Evolutionary conservation across 2,888 invertebrate genomes (phyloP).

Genomic region (Magallana nippona): DNA sequence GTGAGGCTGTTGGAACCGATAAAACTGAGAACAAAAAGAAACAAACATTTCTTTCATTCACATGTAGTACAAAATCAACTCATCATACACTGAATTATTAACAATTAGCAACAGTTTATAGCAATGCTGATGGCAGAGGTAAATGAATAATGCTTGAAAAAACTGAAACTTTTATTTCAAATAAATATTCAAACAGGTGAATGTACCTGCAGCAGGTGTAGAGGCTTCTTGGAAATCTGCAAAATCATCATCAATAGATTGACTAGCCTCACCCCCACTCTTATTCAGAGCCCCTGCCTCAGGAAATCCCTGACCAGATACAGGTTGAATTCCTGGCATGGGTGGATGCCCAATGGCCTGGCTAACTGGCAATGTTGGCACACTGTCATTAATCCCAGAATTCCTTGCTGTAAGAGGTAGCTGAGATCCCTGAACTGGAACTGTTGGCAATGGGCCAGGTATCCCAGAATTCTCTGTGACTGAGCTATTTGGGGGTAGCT

Average conservation of each 20-base stretch:
- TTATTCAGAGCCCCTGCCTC: background rate
- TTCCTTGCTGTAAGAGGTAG: background rate
- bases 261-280: background rate
- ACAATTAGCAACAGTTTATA: no score
- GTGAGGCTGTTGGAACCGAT: background rate
- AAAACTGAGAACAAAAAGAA: no score
- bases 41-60: no score
- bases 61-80: no score
- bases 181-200: background rate
- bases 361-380: background rate
- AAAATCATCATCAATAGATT: constrained; percentile 73
- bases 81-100: no score
- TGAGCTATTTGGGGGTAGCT: background rate
- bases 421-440: constrained; percentile 17
- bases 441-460: background rate
- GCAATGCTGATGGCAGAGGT: no score
- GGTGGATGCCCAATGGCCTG: background rate
- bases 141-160: no score
- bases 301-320: background rate
- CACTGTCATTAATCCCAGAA: background rate
- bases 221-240: constrained; percentile 76
- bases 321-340: background rate
- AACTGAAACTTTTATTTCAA: no score
- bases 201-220: constrained; percentile 34
- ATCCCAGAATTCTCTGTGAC: background rate